phyloP scores from a whole-genome alignment of 2,888 invertebrate genomes.

The Caradrina kadenii region DNA sequence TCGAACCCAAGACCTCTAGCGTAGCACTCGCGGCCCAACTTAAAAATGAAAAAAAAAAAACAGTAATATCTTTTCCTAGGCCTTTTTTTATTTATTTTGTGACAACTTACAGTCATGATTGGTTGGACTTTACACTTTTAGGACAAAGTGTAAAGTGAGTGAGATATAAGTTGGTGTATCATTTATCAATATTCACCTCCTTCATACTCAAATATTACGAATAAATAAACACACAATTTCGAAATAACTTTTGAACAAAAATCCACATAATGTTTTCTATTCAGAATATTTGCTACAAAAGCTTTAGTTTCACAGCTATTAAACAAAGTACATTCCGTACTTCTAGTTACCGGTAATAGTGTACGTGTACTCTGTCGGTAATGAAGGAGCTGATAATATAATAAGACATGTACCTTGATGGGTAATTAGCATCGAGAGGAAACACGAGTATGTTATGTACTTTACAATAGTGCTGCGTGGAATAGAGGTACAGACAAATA shows the following conservation, averaged over 20 bases:
- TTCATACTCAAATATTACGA: no score
- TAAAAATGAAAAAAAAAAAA: no score
- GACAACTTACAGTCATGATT: no score
- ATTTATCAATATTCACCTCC: no score
- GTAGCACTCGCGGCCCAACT: no score
- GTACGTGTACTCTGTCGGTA: slow-evolving; percentile 25
- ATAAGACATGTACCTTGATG: slow-evolving; percentile 45
- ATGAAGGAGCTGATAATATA: slow-evolving; percentile 75
- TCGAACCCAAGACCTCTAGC: no score
- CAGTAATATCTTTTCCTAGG: no score
- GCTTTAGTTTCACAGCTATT: slow-evolving; percentile 71
- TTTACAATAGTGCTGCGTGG: not conserved
- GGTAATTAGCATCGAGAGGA: slow-evolving; percentile 40
- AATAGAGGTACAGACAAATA: no score
- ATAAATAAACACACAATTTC: not conserved
- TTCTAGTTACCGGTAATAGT: slow-evolving; percentile 62
- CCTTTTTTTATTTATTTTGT: no score
- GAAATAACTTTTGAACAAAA: not conserved
- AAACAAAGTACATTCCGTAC: slow-evolving; percentile 76
- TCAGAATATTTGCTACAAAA: slow-evolving; percentile 65
- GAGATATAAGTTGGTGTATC: no score
- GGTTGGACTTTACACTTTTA: no score
- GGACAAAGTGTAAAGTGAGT: no score
- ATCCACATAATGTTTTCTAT: slow-evolving; percentile 6
- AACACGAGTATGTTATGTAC: slow-evolving; percentile 25